Evolutionary conservation across 2,797 vertebrate genomes (phyloP).

Genomic region (Capromys pilorides): DNA sequence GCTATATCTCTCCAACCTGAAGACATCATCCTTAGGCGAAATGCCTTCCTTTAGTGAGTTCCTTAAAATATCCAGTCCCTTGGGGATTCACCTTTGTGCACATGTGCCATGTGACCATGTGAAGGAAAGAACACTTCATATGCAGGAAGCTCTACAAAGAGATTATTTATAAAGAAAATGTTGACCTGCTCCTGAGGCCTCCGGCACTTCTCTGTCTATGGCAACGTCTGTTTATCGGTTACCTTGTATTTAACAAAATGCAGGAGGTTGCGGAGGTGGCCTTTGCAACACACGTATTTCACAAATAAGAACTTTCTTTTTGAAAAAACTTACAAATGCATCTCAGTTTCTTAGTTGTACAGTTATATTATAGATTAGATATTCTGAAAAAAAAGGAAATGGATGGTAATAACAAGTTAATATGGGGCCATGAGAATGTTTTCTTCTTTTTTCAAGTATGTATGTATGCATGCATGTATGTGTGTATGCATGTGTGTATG

Average conservation of each 20-base stretch:
- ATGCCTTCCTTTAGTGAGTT: not conserved
- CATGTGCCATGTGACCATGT: not conserved
- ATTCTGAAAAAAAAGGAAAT: conserved; percentile 59
- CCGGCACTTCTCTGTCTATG: conserved; percentile 55
- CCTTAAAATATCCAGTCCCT: not conserved
- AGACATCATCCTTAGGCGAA: not conserved
- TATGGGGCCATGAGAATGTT: not conserved
- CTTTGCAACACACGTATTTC: conserved; percentile 77
- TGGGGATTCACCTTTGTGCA: not conserved
- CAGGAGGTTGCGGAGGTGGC: conserved; percentile 81
- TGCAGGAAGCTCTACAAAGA: conserved; percentile 63
- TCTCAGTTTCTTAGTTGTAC: conserved; percentile 58
- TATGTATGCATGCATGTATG: no score
- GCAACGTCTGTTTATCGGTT: conserved; percentile 80
- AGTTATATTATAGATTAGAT: conserved; percentile 56
- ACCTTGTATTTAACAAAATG: conserved; percentile 81
- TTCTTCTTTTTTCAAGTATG: not conserved
- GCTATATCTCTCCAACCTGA: no score
- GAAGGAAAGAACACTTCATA: conserved; percentile 1
- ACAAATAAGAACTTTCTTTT: conserved; percentile 74
- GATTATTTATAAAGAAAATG: conserved; percentile 74
- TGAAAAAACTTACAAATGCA: conserved; percentile 64
- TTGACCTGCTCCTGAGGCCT: conserved; percentile 75
- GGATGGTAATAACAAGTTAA: not conserved
- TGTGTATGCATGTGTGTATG: no score